phyloP scores from a whole-genome alignment of 2,113 vertebrate species.

The Perca fluviatilis region DNA sequence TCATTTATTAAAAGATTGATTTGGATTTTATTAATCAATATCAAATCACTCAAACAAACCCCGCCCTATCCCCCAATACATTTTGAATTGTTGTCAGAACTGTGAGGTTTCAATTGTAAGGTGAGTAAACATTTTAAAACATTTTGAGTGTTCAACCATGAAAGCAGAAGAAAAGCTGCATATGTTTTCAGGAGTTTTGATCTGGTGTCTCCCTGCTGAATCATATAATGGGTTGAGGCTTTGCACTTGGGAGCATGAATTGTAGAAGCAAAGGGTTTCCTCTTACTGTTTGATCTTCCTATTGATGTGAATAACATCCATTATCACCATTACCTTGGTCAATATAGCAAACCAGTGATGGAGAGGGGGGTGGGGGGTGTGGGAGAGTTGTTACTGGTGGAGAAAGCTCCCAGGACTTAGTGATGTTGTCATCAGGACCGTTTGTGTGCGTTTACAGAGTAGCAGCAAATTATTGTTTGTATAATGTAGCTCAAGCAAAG shows the following conservation, averaged over 20 bases:
- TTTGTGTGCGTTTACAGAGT: slow-evolving; percentile 32
- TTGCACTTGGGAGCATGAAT: slow-evolving; percentile 54
- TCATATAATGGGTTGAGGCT: slow-evolving; percentile 48
- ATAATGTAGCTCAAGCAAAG: slow-evolving; percentile 29
- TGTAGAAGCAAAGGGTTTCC: slow-evolving; percentile 61
- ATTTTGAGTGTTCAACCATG: neutral
- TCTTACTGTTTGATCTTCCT: slow-evolving; percentile 73
- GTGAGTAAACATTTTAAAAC: neutral
- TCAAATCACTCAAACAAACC: no score
- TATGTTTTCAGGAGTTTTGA: slow-evolving; percentile 44
- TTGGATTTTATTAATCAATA: no score
- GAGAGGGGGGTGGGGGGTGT: slow-evolving; percentile 8
- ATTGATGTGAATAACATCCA: slow-evolving; percentile 75
- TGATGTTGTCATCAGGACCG: slow-evolving; percentile 59
- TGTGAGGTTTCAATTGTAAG: neutral
- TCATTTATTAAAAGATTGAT: no score
- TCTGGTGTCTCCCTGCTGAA: slow-evolving; percentile 27
- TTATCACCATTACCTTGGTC: slow-evolving; percentile 82
- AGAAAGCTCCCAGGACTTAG: slow-evolving; percentile 61
- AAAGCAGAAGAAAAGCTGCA: slow-evolving; percentile 2
- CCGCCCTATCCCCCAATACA: neutral
- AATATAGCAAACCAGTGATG: slow-evolving; percentile 66
- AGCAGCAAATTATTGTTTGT: slow-evolving; percentile 59
- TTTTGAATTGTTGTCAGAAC: neutral
- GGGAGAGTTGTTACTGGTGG: slow-evolving; percentile 28